Conservation (phyloP, 1,140 invertebrate species). For the Streblospio benedicti region DNA sequence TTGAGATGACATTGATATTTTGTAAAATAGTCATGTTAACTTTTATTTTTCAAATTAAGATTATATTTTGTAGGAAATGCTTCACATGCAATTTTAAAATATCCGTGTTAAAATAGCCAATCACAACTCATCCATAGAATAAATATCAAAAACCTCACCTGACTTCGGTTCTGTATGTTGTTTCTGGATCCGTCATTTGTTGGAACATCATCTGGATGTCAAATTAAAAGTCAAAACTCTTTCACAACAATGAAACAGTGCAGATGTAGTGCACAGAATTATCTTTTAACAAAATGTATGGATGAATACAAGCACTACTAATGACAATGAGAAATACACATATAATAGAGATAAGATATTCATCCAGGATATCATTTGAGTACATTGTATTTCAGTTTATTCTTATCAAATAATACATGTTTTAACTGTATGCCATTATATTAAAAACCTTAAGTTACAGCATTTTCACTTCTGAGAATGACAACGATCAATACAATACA, state of each 20-base stretch:
- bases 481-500: not conserved
- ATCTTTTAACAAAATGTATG: no score
- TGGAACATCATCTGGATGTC: conserved; percentile 40
- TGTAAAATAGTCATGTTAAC: conserved; percentile 27
- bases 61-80: conserved; percentile 27
- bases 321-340: no score
- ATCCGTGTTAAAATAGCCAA: no score
- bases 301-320: no score
- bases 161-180: conserved; percentile 53
- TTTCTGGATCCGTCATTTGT: conserved; percentile 60
- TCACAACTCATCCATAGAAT: no score
- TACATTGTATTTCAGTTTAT: no score
- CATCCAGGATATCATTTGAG: no score
- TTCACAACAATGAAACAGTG: not conserved
- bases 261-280: not conserved
- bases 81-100: no score
- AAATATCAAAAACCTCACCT: conserved; percentile 41
- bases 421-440: no score
- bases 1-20: not conserved
- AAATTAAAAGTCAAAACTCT: conserved; percentile 5
- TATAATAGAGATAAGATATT: no score
- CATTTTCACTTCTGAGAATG: not conserved
- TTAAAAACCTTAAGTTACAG: no score
- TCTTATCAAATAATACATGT: no score
- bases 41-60: conserved; percentile 51